Evolutionary conservation across 2,113 vertebrate species (phyloP).

Genomic region (Gavia stellata): DNA sequence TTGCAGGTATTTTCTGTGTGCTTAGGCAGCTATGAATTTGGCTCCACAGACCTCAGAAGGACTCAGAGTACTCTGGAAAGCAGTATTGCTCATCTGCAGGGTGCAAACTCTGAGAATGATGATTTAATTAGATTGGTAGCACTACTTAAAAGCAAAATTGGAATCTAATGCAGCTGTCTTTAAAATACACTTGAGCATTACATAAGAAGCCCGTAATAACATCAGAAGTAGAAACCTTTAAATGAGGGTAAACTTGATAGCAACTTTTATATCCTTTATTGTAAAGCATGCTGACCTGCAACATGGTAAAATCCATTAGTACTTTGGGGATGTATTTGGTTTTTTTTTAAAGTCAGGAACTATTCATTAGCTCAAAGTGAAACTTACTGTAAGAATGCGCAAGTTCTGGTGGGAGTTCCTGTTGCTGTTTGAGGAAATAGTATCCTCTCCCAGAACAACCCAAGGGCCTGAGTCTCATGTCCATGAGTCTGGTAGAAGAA

Average conservation of each 20-base stretch:
- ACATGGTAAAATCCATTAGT: background rate
- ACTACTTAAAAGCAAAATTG: conserved; percentile 28
- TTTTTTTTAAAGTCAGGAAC: background rate
- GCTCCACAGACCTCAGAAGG: background rate
- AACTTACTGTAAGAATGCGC: background rate
- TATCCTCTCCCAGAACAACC: background rate
- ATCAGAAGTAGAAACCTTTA: background rate
- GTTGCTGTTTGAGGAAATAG: background rate
- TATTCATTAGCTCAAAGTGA: background rate
- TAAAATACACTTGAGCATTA: background rate
- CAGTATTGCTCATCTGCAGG: background rate
- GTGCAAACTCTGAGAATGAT: background rate
- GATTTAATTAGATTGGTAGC: conserved; percentile 43
- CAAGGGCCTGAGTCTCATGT: background rate
- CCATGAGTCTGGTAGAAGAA: background rate
- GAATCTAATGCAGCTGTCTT: conserved; percentile 1
- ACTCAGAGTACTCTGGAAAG: background rate
- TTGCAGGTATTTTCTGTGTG: background rate
- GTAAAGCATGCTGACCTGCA: background rate
- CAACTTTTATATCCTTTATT: background rate
- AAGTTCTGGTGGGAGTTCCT: background rate
- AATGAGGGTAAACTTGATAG: background rate
- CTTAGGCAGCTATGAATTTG: background rate
- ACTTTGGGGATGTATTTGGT: background rate
- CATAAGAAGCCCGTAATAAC: background rate